Evolutionary conservation across 2,797 vertebrate species (phyloP).

Genomic region (Podargus strigoides): DNA sequence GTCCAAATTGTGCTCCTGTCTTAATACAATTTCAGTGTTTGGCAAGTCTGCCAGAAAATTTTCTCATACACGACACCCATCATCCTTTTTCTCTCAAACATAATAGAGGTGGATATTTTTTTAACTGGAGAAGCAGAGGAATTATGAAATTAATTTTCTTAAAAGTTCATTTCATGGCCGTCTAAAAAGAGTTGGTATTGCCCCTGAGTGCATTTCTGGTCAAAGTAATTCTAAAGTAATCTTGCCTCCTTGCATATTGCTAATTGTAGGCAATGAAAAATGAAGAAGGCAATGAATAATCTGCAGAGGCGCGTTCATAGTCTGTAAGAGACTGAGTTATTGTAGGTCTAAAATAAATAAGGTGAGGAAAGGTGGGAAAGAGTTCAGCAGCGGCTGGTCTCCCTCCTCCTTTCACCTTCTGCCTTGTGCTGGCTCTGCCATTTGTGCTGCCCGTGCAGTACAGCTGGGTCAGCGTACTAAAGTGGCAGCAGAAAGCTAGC

Average conservation of each 20-base stretch:
- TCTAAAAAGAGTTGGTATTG: not conserved
- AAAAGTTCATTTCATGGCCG: not conserved
- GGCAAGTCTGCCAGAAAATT: not conserved
- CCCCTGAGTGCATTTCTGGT: not conserved
- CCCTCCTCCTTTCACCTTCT: not conserved
- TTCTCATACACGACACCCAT: not conserved
- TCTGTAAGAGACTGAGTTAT: not conserved
- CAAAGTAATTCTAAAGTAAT: not conserved
- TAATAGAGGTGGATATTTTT: not conserved
- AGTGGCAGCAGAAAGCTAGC: not conserved
- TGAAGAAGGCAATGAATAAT: not conserved
- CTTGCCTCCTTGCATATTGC: not conserved
- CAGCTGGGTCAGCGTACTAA: fast-evolving
- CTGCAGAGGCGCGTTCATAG: fast-evolving
- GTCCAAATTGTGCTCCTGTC: not conserved
- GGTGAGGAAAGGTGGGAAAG: not conserved
- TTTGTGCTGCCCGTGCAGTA: not conserved
- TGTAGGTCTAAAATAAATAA: not conserved
- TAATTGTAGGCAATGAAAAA: not conserved
- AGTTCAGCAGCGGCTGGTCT: not conserved
- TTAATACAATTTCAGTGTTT: not conserved
- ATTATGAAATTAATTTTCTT: not conserved
- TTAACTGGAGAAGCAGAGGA: not conserved
- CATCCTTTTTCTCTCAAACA: not conserved
- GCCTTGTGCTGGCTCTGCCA: not conserved